Evolutionary conservation across 2,888 invertebrate species (phyloP).

Genomic region (Galerucella calmariensis): DNA sequence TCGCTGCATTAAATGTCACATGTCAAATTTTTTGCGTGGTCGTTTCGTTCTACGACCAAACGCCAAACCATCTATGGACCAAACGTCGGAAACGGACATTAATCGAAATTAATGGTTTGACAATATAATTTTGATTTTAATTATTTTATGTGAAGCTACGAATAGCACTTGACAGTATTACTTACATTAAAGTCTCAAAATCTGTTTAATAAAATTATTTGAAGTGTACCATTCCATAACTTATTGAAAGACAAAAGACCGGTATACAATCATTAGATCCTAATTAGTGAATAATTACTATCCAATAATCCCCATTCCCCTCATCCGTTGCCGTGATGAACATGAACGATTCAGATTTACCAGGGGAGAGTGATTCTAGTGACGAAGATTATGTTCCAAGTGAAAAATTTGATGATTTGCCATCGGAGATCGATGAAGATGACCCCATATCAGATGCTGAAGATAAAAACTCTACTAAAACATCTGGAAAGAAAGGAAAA

Average conservation of each 20-base stretch:
- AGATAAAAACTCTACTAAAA: constrained; percentile 55
- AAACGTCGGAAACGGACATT: background rate
- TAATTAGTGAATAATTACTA: background rate
- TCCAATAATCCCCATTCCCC: background rate
- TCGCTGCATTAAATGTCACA: background rate
- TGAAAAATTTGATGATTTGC: constrained; percentile 68
- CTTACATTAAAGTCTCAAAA: background rate
- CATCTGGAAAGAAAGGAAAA: background rate
- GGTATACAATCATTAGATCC: background rate
- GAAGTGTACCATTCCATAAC: background rate
- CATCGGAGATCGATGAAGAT: constrained; percentile 76
- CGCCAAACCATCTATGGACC: background rate
- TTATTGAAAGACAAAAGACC: background rate
- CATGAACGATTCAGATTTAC: constrained; percentile 62
- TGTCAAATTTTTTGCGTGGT: background rate
- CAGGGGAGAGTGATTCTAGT: constrained; percentile 78
- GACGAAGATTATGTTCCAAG: constrained; percentile 83
- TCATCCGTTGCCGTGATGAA: background rate
- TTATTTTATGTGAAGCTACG: background rate
- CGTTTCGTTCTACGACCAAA: background rate
- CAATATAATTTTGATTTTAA: background rate
- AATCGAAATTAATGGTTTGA: background rate
- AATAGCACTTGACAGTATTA: background rate
- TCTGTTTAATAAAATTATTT: background rate
- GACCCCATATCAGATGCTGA: constrained; percentile 70